Percentiles rank a stretch among this genome's conserved stretches.
These are phyloP conservation scores for Mormoops blainvillei DNA, from an alignment of 2,113 vertebrate species.

Conservation along the genomic window DNA sequence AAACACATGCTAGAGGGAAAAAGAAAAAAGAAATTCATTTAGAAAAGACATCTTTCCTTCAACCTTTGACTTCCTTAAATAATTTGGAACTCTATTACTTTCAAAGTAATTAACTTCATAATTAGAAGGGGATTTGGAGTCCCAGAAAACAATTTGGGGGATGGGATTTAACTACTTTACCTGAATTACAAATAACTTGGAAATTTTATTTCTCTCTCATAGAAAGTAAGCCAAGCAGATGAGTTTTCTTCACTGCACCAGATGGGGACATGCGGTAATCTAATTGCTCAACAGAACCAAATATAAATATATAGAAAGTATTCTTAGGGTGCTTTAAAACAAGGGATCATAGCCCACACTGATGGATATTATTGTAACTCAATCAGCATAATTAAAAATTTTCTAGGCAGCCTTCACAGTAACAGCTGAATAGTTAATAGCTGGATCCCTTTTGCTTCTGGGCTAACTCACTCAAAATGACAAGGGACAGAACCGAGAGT, in stretches of 20 bases:
- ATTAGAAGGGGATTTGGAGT: not conserved
- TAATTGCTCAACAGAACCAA: constrained; percentile 58
- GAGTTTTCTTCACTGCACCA: constrained; percentile 45
- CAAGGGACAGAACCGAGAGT: not conserved
- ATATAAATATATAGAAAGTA: constrained; percentile 59
- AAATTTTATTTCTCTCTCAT: constrained; percentile 43
- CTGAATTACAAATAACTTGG: constrained; percentile 41
- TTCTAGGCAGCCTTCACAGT: constrained; percentile 23
- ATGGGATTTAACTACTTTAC: constrained; percentile 37
- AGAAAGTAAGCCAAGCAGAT: constrained; percentile 46
- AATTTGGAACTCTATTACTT: constrained; percentile 20
- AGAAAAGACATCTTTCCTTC: constrained; percentile 15
- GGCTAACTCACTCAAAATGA: not conserved
- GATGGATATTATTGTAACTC: constrained; percentile 57
- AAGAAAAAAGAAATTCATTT: constrained; percentile 20
- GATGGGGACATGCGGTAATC: constrained; percentile 41
- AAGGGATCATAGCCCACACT: constrained; percentile 58
- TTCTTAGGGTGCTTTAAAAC: constrained; percentile 60
- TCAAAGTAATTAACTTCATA: constrained; percentile 39
- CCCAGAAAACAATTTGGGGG: constrained; percentile 47
- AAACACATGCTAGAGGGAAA: constrained; percentile 80
- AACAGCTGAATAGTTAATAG: not conserved
- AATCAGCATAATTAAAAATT: constrained; percentile 37
- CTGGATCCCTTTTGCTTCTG: constrained; percentile 13
- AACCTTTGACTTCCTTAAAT: not conserved